Conservation (phyloP, 2,888 invertebrate genomes). For the Caenorhabditis doughertyi region DNA sequence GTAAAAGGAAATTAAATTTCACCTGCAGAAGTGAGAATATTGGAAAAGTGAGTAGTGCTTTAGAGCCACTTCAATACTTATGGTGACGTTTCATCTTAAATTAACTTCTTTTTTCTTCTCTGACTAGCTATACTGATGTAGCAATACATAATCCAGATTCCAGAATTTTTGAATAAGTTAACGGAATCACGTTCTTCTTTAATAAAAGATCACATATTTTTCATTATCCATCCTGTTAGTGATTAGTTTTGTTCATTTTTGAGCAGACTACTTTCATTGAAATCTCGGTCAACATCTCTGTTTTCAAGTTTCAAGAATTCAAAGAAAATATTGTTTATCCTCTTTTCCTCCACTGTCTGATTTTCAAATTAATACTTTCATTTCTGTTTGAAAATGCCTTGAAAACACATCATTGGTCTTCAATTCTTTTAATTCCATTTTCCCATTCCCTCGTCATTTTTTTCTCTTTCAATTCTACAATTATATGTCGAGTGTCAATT, state of each 20-base stretch:
- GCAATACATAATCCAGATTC: too few relatives aligned
- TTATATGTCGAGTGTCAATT: conserved; percentile 3
- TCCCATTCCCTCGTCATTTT: background rate
- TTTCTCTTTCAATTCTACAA: conserved; percentile 3
- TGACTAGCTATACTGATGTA: too few relatives aligned
- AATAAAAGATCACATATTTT: too few relatives aligned
- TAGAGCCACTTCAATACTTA: background rate
- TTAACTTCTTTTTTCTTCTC: too few relatives aligned
- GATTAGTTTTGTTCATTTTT: too few relatives aligned
- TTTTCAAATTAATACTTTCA: background rate
- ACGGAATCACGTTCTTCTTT: too few relatives aligned
- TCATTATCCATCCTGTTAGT: too few relatives aligned
- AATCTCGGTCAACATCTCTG: background rate
- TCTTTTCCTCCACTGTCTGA: background rate
- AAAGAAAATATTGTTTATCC: background rate
- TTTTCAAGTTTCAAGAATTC: background rate
- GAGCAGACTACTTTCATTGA: too few relatives aligned
- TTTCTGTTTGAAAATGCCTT: background rate
- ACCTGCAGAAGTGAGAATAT: conserved; percentile 31
- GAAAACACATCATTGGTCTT: background rate
- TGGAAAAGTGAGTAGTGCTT: background rate
- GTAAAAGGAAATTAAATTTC: conserved; percentile 39
- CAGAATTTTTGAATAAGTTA: too few relatives aligned
- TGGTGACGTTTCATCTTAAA: conserved; percentile 11
- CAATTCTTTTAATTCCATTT: background rate